A percentile compares a stretch with the other conserved stretches of the same genome.
phyloP scores from a whole-genome alignment of 2,888 invertebrate genomes.

The Cyclophora albipunctata region DNA sequence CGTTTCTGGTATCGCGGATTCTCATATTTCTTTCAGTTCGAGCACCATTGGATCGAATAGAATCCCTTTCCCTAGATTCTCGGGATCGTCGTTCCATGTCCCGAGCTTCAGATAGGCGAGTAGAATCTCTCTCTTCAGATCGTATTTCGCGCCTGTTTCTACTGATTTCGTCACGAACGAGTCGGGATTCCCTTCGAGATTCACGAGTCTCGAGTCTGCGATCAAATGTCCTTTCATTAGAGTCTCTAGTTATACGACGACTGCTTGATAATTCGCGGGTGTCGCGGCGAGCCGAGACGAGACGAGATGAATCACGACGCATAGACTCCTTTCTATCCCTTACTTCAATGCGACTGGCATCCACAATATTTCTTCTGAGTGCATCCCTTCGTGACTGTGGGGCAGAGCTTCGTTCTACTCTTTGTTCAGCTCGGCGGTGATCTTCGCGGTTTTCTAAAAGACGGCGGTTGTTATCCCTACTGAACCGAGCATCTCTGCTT shows the following conservation, averaged over 20 bases:
- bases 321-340: no score
- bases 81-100: constrained; percentile 1
- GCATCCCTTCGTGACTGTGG: no score
- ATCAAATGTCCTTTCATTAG: constrained; percentile 9
- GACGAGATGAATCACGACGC: no score
- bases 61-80: constrained; percentile 5
- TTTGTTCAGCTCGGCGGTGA: no score
- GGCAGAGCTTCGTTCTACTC: no score
- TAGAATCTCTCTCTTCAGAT: not conserved
- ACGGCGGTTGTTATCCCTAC: no score
- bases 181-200: not conserved
- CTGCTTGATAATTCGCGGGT: not conserved
- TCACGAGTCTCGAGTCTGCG: constrained; percentile 3
- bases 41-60: not conserved
- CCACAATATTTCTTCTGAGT: no score
- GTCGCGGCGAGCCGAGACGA: no score
- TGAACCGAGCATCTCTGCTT: no score
- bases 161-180: not conserved
- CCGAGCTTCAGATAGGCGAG: not conserved
- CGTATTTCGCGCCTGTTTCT: not conserved
- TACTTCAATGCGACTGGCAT: no score
- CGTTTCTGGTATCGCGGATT: not conserved
- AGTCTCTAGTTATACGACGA: not conserved
- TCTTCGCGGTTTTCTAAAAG: no score
- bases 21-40: constrained; percentile 6